Percentiles rank a stretch among this genome's conserved stretches.
phyloP scores from a whole-genome alignment of 2,888 invertebrate species.

The Calliscelio sp. region DNA sequence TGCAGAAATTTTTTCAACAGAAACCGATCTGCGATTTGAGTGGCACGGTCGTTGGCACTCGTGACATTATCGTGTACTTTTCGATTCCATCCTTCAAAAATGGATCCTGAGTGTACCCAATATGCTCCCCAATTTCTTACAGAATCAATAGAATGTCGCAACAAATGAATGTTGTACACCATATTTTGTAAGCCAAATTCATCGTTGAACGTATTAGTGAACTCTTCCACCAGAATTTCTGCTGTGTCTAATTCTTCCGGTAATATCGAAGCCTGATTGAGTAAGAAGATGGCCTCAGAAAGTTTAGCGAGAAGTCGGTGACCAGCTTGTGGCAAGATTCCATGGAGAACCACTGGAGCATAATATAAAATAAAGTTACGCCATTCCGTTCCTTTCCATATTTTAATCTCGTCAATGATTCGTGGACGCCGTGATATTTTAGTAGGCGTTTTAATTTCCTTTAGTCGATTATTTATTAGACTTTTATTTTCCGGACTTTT shows the following conservation, averaged over 20 bases:
- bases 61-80: neutral
- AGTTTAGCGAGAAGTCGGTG: conserved; percentile 27
- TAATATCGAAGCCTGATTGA: conserved; percentile 31
- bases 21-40: conserved; percentile 24
- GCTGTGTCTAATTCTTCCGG: conserved; percentile 32
- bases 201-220: conserved; percentile 12
- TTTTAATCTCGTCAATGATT: neutral
- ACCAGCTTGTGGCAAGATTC: neutral
- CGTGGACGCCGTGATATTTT: conserved; percentile 5
- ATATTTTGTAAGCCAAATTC: conserved; percentile 30
- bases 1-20: neutral
- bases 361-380: conserved; percentile 53
- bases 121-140: conserved; percentile 43
- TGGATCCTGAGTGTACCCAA: conserved; percentile 23
- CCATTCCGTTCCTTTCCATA: conserved; percentile 58
- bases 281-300: conserved; percentile 24
- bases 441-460: neutral
- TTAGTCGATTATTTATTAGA: neutral
- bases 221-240: conserved; percentile 22
- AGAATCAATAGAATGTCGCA: conserved; percentile 34
- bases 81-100: conserved; percentile 23
- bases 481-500: neutral
- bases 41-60: conserved; percentile 14
- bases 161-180: conserved; percentile 43
- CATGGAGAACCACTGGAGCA: conserved; percentile 8